Evolutionary conservation across 1,140 invertebrate genomes (phyloP).

Genomic region (Venturia canescens): DNA sequence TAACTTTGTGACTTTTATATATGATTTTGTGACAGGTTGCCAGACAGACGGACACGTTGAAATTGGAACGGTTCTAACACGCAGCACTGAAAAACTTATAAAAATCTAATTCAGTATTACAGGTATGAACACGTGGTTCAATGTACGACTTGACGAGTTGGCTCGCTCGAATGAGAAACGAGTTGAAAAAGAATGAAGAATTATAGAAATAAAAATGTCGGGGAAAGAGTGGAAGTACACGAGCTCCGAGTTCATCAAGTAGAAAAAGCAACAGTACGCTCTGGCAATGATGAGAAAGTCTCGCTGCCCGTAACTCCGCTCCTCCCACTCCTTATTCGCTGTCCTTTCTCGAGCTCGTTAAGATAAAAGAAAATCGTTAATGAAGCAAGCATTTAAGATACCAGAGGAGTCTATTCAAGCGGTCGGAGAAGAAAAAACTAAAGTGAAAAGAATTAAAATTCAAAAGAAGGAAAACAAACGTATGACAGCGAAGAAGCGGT

Average conservation of each 20-base stretch:
- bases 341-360: not conserved
- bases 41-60: too few relatives aligned
- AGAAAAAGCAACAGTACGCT: conserved; percentile 9
- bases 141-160: too few relatives aligned
- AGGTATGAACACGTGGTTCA: too few relatives aligned
- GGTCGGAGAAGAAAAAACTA: not conserved
- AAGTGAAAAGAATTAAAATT: not conserved
- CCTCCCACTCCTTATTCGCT: not conserved
- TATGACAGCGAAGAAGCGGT: conserved; percentile 19
- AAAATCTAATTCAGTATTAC: too few relatives aligned
- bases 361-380: conserved; percentile 25
- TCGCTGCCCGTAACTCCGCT: not conserved
- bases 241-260: not conserved
- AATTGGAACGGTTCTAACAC: too few relatives aligned
- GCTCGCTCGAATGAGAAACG: too few relatives aligned
- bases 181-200: not conserved
- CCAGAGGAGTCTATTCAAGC: conserved; percentile 1
- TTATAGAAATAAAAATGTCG: not conserved
- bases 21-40: too few relatives aligned
- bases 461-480: not conserved
- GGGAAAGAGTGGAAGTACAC: not conserved
- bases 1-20: too few relatives aligned
- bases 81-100: too few relatives aligned
- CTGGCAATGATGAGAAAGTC: not conserved
- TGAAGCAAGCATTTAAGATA: conserved; percentile 23